Evolutionary conservation across 2,797 vertebrate genomes (phyloP).

Genomic region (Anguilla marmorata): DNA sequence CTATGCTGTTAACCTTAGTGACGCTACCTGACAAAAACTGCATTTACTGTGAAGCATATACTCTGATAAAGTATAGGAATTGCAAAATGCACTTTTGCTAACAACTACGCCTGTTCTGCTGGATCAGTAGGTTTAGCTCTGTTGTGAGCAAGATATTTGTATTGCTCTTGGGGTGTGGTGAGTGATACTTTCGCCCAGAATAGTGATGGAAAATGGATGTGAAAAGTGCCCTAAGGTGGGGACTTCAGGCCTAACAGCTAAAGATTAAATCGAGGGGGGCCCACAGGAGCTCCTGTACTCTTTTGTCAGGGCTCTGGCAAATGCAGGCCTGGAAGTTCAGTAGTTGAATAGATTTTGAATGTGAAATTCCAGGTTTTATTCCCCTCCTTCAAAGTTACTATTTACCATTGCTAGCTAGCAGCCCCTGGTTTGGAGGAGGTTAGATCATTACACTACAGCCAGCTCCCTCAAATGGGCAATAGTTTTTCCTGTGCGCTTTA

Average conservation of each 20-base stretch:
- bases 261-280: background rate
- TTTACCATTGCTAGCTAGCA: background rate
- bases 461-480: background rate
- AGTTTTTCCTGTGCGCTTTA: background rate
- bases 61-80: background rate
- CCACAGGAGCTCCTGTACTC: too few relatives aligned
- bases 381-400: background rate
- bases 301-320: background rate
- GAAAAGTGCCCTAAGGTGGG: background rate
- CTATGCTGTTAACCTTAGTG: background rate
- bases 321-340: background rate
- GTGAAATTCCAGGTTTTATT: background rate
- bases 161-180: constrained; percentile 6
- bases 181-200: background rate
- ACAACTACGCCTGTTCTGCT: background rate
- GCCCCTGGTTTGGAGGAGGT: background rate
- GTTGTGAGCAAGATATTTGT: background rate
- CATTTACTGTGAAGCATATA: background rate
- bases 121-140: background rate
- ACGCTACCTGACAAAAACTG: background rate
- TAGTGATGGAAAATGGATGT: background rate
- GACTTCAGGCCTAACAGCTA: background rate
- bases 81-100: background rate
- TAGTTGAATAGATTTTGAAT: background rate
- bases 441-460: background rate